Conservation (phyloP, 92 coral and sea anemone species). For the Epizoanthus illoricatus region DNA sequence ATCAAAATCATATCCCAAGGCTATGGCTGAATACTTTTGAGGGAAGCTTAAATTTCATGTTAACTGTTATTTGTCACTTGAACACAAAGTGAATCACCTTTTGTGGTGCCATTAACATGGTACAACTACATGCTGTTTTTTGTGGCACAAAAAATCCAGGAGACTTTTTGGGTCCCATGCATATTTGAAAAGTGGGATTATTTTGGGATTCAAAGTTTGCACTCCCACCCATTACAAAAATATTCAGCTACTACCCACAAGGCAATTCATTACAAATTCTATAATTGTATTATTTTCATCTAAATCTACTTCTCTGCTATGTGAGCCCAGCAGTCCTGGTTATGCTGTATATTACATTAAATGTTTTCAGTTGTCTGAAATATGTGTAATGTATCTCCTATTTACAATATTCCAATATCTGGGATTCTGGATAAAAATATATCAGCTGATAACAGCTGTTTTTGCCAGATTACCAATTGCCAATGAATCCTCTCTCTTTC, state of each 20-base stretch:
- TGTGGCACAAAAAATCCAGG: too few species aligned
- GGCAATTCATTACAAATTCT: not conserved
- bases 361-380: not conserved
- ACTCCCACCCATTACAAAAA: not conserved
- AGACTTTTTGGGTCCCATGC: too few species aligned
- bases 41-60: too few species aligned
- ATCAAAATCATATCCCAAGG: not conserved
- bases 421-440: constrained; percentile 18
- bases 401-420: constrained; percentile 15
- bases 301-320: not conserved
- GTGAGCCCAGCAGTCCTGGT: constrained; percentile 27
- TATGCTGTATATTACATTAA: not conserved
- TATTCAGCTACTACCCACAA: not conserved
- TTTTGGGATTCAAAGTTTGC: not conserved
- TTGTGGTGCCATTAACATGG: too few species aligned
- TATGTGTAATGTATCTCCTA: not conserved
- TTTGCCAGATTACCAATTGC: not conserved
- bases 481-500: not conserved
- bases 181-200: too few species aligned
- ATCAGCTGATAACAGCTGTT: constrained; percentile 18
- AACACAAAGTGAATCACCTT: too few species aligned
- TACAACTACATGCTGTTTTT: too few species aligned
- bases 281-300: not conserved
- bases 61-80: too few species aligned
- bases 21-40: too few species aligned